Conservation (phyloP, 2,888 invertebrate species). For the Drosophila prostipennis region DNA sequence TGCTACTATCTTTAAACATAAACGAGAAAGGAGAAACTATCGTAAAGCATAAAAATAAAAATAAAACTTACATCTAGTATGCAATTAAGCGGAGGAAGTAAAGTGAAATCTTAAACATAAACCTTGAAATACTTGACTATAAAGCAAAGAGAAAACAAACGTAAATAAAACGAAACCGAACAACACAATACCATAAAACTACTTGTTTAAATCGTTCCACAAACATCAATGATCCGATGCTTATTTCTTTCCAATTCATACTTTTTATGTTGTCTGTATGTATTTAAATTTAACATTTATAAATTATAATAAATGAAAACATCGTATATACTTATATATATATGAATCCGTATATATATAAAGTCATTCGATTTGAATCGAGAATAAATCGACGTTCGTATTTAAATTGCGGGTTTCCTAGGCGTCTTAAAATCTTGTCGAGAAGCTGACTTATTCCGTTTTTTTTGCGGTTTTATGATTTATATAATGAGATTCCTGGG, state of each 20-base stretch:
- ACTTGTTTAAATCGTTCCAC: conserved; percentile 57
- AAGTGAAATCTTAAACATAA: conserved; percentile 52
- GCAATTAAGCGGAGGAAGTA: conserved; percentile 49
- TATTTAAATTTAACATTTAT: conserved; percentile 77
- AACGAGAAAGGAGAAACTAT: conserved; percentile 44
- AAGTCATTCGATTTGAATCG: conserved; percentile 39
- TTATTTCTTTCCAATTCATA: conserved; percentile 73
- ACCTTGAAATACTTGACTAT: conserved; percentile 54
- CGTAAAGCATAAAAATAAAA: conserved; percentile 47
- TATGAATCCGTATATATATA: conserved; percentile 35
- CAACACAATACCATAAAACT: conserved; percentile 51
- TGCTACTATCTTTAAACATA: conserved; percentile 67
- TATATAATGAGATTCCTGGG: neutral
- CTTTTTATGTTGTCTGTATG: conserved; percentile 81
- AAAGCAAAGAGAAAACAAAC: conserved; percentile 25
- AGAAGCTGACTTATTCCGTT: no score
- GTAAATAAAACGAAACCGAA: conserved; percentile 38
- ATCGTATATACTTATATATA: conserved; percentile 60
- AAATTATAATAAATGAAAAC: conserved; percentile 65
- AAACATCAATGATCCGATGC: conserved; percentile 45
- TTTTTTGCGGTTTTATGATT: neutral
- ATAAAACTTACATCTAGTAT: conserved; percentile 50
- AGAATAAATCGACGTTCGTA: conserved; percentile 11
- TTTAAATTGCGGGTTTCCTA: neutral
- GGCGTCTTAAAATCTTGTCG: no score